Evolutionary conservation across 2,888 invertebrate genomes (phyloP).

Genomic region (Gonocerus acuteangulatus): DNA sequence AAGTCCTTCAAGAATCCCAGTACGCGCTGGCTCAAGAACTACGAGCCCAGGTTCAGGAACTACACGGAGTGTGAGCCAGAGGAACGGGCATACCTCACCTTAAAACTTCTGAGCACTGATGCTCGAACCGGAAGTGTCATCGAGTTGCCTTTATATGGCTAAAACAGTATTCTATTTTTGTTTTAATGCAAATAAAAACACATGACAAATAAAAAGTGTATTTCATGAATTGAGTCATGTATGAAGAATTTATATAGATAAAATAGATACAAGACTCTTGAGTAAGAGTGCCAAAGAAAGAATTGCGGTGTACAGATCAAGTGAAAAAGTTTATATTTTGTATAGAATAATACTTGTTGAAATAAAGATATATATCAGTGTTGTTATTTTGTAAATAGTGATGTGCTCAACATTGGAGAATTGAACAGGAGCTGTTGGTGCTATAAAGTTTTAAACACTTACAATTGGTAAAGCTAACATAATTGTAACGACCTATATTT

Average conservation of each 20-base stretch:
- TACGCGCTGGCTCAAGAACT: conserved; percentile 35
- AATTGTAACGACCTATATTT: conserved; percentile 9
- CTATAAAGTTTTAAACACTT: conserved; percentile 11
- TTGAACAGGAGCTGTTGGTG: conserved; percentile 8
- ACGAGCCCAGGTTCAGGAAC: conserved; percentile 28
- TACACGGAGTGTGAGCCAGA: conserved; percentile 4
- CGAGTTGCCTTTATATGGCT: not conserved
- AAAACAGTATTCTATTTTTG: too few species aligned
- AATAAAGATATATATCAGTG: conserved; percentile 6
- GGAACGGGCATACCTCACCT: conserved; percentile 19
- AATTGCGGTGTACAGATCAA: conserved; percentile 12
- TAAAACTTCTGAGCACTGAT: too few species aligned
- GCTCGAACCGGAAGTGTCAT: not conserved
- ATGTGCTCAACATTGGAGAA: conserved; percentile 16
- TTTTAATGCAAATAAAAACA: not conserved
- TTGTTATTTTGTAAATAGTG: conserved; percentile 14
- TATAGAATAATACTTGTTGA: not conserved
- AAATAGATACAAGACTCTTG: conserved; percentile 5
- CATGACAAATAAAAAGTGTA: not conserved
- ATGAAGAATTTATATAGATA: not conserved
- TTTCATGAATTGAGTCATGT: not conserved
- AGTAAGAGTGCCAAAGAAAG: conserved; percentile 18
- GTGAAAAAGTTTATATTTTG: conserved; percentile 1
- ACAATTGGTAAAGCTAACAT: conserved; percentile 1
- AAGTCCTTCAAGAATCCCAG: conserved; percentile 38